A percentile compares a stretch with the other conserved stretches of the same genome.
Evolutionary conservation across 2,888 invertebrate genomes (phyloP).

Genomic region (Orthosia incerta): DNA sequence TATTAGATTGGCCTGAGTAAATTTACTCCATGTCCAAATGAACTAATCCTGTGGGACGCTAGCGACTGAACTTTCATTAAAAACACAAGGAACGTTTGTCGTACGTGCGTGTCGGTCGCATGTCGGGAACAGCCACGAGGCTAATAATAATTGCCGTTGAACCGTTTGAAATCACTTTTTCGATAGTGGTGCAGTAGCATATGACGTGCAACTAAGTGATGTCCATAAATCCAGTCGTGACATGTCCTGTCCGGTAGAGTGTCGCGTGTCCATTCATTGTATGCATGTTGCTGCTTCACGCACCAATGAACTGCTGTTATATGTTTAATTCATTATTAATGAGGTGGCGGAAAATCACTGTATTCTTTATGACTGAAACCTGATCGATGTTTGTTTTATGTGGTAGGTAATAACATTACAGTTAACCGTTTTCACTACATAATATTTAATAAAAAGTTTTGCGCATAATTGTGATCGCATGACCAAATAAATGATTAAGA

Average conservation of each 20-base stretch:
- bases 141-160: constrained; percentile 61
- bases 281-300: constrained; percentile 72
- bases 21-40: constrained; percentile 86
- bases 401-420: background rate
- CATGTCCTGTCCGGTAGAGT: constrained; percentile 78
- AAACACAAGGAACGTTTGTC: constrained; percentile 72
- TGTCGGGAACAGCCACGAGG: constrained; percentile 33
- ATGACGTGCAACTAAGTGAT: constrained; percentile 85
- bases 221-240: constrained; percentile 81
- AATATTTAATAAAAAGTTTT: constrained; percentile 29
- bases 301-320: constrained; percentile 68
- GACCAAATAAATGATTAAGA: constrained; percentile 48
- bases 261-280: constrained; percentile 77
- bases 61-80: constrained; percentile 79
- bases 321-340: constrained; percentile 72
- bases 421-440: background rate
- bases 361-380: constrained; percentile 36
- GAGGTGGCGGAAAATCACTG: constrained; percentile 49
- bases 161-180: constrained; percentile 66
- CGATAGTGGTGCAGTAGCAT: constrained; percentile 71
- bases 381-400: constrained; percentile 8
- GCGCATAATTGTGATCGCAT: constrained; percentile 43
- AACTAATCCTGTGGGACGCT: constrained; percentile 80
- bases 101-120: constrained; percentile 59
- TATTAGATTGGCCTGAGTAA: constrained; percentile 86